Base-by-base conservation (phyloP, 2,797 vertebrate genomes). In the Neosilurus mollespiculum region DNA sequence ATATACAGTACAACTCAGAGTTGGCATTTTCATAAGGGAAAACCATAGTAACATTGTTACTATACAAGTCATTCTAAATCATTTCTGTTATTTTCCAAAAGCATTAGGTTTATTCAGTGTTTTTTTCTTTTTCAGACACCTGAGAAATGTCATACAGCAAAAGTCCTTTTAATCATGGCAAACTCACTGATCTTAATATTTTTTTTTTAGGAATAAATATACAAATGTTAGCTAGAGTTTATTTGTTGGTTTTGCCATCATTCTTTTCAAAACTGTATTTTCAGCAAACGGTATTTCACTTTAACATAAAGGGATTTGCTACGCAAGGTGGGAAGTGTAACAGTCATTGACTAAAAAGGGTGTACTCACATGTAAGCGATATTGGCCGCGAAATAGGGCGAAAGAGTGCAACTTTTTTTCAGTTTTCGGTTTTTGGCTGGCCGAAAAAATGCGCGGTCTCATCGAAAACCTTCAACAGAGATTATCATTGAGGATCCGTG, bases 131-230 rank as follows among this genome's bases (percentile, higher is more conserved):
- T 82, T 26, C 43, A 83, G 81, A 84, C 64, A 83, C 88, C 81
- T 85, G 84, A 89, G 86, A 85, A 86, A 87, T 70, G 53, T 81
- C 84, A 85, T 80, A 87, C 83, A 81, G 71, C 79, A 88, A 65
- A 86, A 87, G 81, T 20, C 14, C 24, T 83, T 14, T 65, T 20
- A 78, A 49, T 18, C 1, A 6, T 56, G 62, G 30, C 54, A 62
- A 82, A 56, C 51, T 80, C 16, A 69, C n/a, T 37, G 71, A 49
- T 51, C 22, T 61, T 10, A 20, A 67, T 51, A 14, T 10, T 18
- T 56, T 3, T 14, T 56, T 56, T 56, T 59, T 65, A 71, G 12
- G 22, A 65, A 62, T n/a, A 72, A 86, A 69, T 49, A 78, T 83
- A 85, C n/a, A 78, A 77, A 77, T 37, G 30, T 69, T 53, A 78